phyloP scores from a whole-genome alignment of 92 coral and sea anemone genomes.

The Paragorgia papillata region DNA sequence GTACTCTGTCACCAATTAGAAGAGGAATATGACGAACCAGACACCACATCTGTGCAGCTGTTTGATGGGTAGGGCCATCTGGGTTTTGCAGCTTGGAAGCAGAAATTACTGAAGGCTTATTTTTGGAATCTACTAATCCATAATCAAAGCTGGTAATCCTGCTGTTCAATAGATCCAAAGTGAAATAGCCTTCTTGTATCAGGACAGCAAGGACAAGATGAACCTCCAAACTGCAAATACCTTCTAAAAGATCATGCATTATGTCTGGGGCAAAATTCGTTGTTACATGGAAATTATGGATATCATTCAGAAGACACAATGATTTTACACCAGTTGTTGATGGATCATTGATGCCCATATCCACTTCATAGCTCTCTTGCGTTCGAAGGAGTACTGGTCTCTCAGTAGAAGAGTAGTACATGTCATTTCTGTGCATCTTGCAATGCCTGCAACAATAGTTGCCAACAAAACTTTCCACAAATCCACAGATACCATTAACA shows the following conservation, averaged over 20 bases:
- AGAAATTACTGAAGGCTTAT: constrained; percentile 4
- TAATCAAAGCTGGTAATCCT: too few relatives aligned
- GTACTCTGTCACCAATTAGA: too few relatives aligned
- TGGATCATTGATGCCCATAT: constrained; percentile 6
- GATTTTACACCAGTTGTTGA: constrained; percentile 1
- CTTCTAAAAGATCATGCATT: too few relatives aligned
- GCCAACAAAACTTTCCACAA: constrained; percentile 18
- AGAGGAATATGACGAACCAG: constrained; percentile 14
- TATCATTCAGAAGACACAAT: constrained; percentile 3
- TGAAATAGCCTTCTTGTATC: not conserved
- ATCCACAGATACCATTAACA: too few relatives aligned
- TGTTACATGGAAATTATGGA: constrained; percentile 4
- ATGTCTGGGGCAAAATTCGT: constrained; percentile 7
- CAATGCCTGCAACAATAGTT: not conserved
- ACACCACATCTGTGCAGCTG: too few relatives aligned
- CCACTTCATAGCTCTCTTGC: not conserved
- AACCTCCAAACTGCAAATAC: too few relatives aligned
- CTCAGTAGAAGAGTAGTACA: not conserved
- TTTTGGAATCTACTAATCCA: constrained; percentile 15
- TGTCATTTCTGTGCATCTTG: too few relatives aligned
- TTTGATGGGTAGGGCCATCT: not conserved
- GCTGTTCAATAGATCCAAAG: not conserved
- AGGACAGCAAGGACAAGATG: not conserved
- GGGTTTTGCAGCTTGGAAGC: constrained; percentile 5
- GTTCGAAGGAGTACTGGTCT: not conserved